Conservation (phyloP, 2,888 invertebrate species). For the Poecilus cupreus region DNA sequence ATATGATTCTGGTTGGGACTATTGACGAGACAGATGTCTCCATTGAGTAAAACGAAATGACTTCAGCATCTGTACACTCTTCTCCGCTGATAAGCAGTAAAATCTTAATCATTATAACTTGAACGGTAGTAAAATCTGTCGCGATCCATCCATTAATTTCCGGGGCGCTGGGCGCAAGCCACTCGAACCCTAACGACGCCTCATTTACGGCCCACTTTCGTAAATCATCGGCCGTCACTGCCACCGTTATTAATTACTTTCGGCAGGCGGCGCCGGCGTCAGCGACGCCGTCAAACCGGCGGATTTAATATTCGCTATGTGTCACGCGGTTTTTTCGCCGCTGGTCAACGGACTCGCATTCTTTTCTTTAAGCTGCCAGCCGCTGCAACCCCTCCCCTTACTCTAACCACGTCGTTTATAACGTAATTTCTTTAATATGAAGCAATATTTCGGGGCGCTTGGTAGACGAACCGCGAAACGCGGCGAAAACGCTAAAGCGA, state of each 20-base stretch:
- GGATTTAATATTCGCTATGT: constrained; percentile 46
- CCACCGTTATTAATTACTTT: constrained; percentile 55
- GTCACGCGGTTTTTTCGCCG: constrained; percentile 18
- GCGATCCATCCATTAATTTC: constrained; percentile 50
- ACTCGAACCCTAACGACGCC: constrained; percentile 42
- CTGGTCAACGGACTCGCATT: background rate
- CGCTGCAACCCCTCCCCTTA: background rate
- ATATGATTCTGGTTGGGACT: no score
- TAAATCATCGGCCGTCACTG: constrained; percentile 54
- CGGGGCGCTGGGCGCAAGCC: background rate
- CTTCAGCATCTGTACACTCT: constrained; percentile 21
- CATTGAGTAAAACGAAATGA: background rate
- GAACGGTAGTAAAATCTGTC: constrained; percentile 54
- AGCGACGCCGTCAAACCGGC: no score
- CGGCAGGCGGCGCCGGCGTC: background rate
- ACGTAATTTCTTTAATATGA: constrained; percentile 43
- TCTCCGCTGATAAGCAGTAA: constrained; percentile 44
- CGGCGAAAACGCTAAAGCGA: no score
- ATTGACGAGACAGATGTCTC: background rate
- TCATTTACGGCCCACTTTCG: constrained; percentile 51
- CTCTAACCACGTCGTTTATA: constrained; percentile 34
- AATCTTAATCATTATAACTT: constrained; percentile 55
- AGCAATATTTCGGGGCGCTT: background rate
- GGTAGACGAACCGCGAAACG: background rate
- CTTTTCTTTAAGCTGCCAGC: background rate